These are phyloP conservation scores for Carposina sasakii DNA, from an alignment of 1,140 invertebrate genomes.

Conservation along the genomic window DNA sequence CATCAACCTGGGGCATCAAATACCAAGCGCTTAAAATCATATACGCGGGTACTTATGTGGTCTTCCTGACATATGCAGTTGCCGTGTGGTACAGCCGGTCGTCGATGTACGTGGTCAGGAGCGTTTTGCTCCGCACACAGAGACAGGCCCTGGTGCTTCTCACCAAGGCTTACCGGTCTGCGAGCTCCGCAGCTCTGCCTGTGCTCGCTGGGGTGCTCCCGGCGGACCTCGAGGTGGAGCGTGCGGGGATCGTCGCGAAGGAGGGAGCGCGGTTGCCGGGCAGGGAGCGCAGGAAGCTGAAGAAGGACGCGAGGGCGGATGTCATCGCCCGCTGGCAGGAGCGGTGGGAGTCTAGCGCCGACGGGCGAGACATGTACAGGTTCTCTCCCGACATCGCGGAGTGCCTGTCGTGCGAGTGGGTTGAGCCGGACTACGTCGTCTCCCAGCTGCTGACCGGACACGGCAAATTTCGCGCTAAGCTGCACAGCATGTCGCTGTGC, in stretches of 20 bases:
- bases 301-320: background rate
- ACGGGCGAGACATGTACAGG: background rate
- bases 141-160: slow-evolving; percentile 22
- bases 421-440: slow-evolving; percentile 1
- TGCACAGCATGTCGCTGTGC: background rate
- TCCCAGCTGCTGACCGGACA: slow-evolving; percentile 4
- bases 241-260: background rate
- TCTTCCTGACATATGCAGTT: slow-evolving; percentile 31
- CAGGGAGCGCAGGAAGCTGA: background rate
- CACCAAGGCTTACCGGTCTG: slow-evolving; percentile 25
- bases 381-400: background rate
- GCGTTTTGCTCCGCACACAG: slow-evolving; percentile 20
- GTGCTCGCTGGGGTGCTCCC: slow-evolving; percentile 26
- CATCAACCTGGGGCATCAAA: slow-evolving; percentile 22
- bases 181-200: slow-evolving; percentile 19
- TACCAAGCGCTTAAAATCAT: slow-evolving; percentile 15
- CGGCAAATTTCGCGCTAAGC: background rate
- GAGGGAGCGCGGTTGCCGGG: background rate
- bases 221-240: slow-evolving; percentile 14
- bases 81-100: slow-evolving; percentile 23
- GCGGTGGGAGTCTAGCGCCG: background rate
- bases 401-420: background rate
- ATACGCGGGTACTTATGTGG: slow-evolving; percentile 29
- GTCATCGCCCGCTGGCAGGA: slow-evolving; percentile 9
- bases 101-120: background rate